Evolutionary conservation across 2,888 invertebrate species (phyloP).

Genomic region (Cephus pygmeus): DNA sequence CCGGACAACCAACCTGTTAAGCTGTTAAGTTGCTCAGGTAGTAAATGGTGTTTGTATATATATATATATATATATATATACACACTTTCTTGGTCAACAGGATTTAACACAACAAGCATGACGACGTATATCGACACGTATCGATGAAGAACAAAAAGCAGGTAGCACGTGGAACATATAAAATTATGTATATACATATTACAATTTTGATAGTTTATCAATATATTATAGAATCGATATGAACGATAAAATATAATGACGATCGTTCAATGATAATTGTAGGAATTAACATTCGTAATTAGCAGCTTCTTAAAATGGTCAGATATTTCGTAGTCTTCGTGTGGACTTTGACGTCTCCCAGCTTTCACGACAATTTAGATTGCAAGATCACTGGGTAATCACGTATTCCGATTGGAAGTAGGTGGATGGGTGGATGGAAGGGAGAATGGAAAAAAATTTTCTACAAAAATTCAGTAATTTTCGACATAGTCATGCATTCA

Average conservation of each 20-base stretch:
- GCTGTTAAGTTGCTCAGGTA: not conserved
- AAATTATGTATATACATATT: not conserved
- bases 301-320: not conserved
- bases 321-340: not conserved
- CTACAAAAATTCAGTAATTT: too few relatives aligned
- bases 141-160: not conserved
- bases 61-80: not conserved
- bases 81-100: not conserved
- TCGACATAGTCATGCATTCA: too few relatives aligned
- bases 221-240: not conserved
- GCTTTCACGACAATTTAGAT: not conserved
- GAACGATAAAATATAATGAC: not conserved
- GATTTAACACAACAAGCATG: not conserved
- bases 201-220: not conserved
- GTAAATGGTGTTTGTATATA: not conserved
- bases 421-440: not conserved
- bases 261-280: not conserved
- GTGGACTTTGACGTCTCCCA: not conserved
- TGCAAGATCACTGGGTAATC: not conserved
- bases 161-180: not conserved
- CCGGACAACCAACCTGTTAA: not conserved
- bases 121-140: not conserved
- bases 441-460: not conserved
- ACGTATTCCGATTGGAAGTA: not conserved
- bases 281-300: not conserved